Conservation (phyloP, 2,888 invertebrate species). For the Agrilus biguttatus region DNA sequence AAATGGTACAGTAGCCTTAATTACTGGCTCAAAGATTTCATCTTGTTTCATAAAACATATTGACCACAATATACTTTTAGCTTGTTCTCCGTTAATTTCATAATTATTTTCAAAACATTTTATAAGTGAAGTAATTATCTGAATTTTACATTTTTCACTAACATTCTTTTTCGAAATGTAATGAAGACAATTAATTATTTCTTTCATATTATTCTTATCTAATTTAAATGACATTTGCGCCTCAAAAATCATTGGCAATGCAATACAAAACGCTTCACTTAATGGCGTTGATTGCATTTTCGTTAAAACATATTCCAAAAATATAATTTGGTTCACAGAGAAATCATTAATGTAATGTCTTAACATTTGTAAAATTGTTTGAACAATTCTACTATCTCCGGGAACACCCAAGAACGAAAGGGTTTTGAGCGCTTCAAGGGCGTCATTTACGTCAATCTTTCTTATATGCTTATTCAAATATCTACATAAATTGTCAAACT, state of each 20-base stretch:
- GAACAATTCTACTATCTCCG: constrained; percentile 40
- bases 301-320: constrained; percentile 42
- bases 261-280: constrained; percentile 46
- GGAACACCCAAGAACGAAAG: constrained; percentile 43
- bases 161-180: constrained; percentile 37
- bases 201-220: constrained; percentile 36
- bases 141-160: constrained; percentile 36
- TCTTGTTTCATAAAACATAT: constrained; percentile 35
- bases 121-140: constrained; percentile 37
- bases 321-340: constrained; percentile 44
- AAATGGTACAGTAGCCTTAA: constrained; percentile 38
- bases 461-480: constrained; percentile 40
- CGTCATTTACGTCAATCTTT: constrained; percentile 35
- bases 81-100: constrained; percentile 29
- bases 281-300: constrained; percentile 39
- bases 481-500: constrained; percentile 43
- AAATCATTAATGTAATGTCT: constrained; percentile 45
- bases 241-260: constrained; percentile 53
- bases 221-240: constrained; percentile 43
- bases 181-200: constrained; percentile 38
- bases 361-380: constrained; percentile 48
- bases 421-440: constrained; percentile 43
- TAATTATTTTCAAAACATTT: constrained; percentile 31
- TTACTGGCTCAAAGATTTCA: constrained; percentile 33
- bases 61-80: constrained; percentile 42